Base-by-base conservation (phyloP, 2,113 vertebrate species). In the Hypocryptadius cinnamomeus region DNA sequence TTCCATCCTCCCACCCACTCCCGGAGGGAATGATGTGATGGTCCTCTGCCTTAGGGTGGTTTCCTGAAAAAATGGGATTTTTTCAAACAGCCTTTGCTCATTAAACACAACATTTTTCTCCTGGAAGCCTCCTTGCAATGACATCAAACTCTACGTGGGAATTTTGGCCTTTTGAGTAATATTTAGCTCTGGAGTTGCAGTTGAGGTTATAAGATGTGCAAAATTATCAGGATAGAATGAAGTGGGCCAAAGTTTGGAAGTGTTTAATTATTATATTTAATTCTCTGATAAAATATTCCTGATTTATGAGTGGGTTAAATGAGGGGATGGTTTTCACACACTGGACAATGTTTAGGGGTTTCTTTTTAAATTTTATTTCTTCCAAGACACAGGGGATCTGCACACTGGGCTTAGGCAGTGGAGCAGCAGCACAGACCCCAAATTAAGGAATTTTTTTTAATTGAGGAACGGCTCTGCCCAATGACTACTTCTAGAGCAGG, bases 31-130 rank as follows among this genome's bases (percentile, higher is more conserved):
- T 20, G 53, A 76, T 1, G 1, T 0, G 17, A 12, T 13, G 33
- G 1, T 65, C 27, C 15, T 61, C 72, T 25, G 2, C 1, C 0
- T 23, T 6, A 4, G 48, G 37, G 20, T 8, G 33, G 15, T 42
- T 85, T 35, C 53, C 74, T 53, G 56, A 51, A 66, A 70, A 66
- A 1, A 4, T 0, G 3, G 6, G 6, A 13, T 21, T 80, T 87
- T 31, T 31, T 5, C 2, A 16, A 73, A 7, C 23, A 39, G 30
- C 20, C 6, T 5, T 70, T 66, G 37, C 74, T 70, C 72, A 17
- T 71, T 25, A 37, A 73, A 71, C 22, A 5, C 33, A 5, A 4
- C 14, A 0, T 54, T 85, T 61, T 31, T 4, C 17, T 59, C 23
- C 70, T 40, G 63, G 78, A 91, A 89, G 10, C 37, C 50, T 79